Percentiles rank a stretch among this genome's conserved stretches.
Conservation (phyloP, 2,888 invertebrate species). For the Parelbella ahira region DNA sequence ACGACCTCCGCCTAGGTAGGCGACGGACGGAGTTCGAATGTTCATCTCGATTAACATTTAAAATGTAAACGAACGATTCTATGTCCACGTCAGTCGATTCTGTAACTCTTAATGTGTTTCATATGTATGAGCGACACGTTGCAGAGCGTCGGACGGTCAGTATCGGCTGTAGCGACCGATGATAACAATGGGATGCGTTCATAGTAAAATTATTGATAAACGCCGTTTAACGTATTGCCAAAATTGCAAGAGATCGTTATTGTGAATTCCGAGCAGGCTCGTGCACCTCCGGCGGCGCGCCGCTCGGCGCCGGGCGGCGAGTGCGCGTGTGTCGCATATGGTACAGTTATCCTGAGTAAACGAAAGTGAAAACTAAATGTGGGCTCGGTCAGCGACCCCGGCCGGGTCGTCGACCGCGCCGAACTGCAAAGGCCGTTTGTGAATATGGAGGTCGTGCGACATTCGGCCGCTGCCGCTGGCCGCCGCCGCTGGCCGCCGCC, state of each 20-base stretch:
- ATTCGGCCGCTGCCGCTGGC: constrained; percentile 57
- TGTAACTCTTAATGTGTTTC: constrained; percentile 21
- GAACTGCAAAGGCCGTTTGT: constrained; percentile 80
- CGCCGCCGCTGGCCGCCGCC: too few relatives aligned
- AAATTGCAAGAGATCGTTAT: constrained; percentile 28
- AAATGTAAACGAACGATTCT: constrained; percentile 43
- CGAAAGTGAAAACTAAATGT: constrained; percentile 80
- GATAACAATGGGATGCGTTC: too few relatives aligned
- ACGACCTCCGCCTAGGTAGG: constrained; percentile 59
- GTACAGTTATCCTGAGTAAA: constrained; percentile 80
- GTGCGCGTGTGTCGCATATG: constrained; percentile 41
- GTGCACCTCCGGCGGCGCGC: constrained; percentile 46
- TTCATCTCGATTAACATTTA: constrained; percentile 51
- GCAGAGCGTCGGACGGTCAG: constrained; percentile 10
- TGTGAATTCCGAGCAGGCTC: constrained; percentile 53
- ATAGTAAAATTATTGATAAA: too few relatives aligned
- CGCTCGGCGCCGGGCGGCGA: constrained; percentile 41
- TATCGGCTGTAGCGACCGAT: too few relatives aligned
- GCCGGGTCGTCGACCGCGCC: constrained; percentile 74
- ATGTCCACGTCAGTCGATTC: constrained; percentile 24
- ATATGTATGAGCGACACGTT: constrained; percentile 14
- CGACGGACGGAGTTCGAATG: constrained; percentile 47
- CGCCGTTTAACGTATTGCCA: too few relatives aligned
- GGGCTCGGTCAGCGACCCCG: constrained; percentile 70
- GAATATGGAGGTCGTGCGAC: constrained; percentile 77